These are phyloP conservation scores for Nebria ingens DNA, from an alignment of 1,140 invertebrate species.

Conservation along the genomic window DNA sequence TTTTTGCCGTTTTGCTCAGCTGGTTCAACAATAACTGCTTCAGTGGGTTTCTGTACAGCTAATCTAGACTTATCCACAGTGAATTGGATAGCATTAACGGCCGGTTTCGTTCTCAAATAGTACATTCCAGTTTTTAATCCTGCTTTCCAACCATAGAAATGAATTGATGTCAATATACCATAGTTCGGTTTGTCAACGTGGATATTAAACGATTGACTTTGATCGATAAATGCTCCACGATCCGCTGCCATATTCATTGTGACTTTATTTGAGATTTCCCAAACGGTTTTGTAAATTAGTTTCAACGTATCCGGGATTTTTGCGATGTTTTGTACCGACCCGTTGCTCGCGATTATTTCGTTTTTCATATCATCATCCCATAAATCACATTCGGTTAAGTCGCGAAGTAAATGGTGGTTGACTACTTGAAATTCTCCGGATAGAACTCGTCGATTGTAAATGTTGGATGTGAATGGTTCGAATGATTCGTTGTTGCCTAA, in stretches of 20 bases:
- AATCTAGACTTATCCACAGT: constrained; percentile 89
- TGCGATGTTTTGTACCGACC: constrained; percentile 88
- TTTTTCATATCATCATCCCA: constrained; percentile 99
- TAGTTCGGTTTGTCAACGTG: constrained; percentile 92
- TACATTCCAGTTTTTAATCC: constrained; percentile 99
- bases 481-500: constrained; percentile 98
- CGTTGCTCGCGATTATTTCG: constrained; percentile 79
- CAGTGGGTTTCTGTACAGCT: constrained; percentile 18
- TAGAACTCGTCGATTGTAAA: constrained; percentile 87
- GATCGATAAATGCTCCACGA: constrained; percentile 95
- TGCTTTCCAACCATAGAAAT: constrained; percentile 95
- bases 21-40: constrained; percentile 27
- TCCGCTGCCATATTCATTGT: constrained; percentile 97
- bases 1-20: constrained; percentile 18
- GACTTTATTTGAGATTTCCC: constrained; percentile 94
- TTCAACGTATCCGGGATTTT: constrained; percentile 84
- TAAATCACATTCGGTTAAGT: constrained; percentile 80
- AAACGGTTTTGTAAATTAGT: constrained; percentile 93
- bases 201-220: constrained; percentile 95
- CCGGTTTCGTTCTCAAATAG: constrained; percentile 93
- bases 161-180: constrained; percentile 92
- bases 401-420: constrained; percentile 91
- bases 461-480: constrained; percentile 97
- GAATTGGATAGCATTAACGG: constrained; percentile 93
- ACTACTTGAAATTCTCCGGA: constrained; percentile 88